Conservation (phyloP, 2,888 invertebrate species). For the Drosophila tanythrix region DNA sequence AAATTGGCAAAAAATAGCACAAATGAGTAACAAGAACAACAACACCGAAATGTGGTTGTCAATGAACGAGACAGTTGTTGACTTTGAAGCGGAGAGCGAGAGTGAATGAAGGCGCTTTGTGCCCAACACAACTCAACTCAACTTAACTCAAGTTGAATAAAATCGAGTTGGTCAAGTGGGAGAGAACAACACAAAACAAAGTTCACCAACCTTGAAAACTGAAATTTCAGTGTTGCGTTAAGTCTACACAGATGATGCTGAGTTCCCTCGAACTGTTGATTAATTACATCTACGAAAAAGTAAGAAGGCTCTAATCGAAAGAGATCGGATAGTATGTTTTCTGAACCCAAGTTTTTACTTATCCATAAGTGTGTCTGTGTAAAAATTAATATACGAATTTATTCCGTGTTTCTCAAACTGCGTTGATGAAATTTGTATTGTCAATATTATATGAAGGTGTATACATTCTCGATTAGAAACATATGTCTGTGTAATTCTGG, state of each 20-base stretch:
- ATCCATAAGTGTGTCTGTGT: neutral
- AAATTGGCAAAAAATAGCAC: slow-evolving; percentile 11
- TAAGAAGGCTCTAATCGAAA: neutral
- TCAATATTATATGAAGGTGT: neutral
- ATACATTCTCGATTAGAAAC: neutral
- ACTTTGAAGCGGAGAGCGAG: slow-evolving; percentile 68
- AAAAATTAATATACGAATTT: neutral
- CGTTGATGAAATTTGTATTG: neutral
- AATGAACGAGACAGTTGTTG: slow-evolving; percentile 71
- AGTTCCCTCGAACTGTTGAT: neutral
- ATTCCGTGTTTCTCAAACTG: neutral
- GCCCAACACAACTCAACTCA: slow-evolving; percentile 18
- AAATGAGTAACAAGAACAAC: slow-evolving; percentile 25
- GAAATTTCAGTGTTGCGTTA: slow-evolving; percentile 23
- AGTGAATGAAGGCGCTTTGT: slow-evolving; percentile 53
- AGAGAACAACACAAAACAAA: slow-evolving; percentile 7
- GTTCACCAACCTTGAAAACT: slow-evolving; percentile 48
- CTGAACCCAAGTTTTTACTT: neutral
- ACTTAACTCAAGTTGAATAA: slow-evolving; percentile 6
- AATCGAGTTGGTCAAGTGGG: slow-evolving; percentile 45
- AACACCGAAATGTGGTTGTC: slow-evolving; percentile 60
- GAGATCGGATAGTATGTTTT: neutral
- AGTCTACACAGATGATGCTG: slow-evolving; percentile 6
- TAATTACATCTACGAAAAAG: neutral
- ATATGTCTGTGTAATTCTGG: no score